Evolutionary conservation across 2,113 vertebrate species (phyloP).

Genomic region (Anolis sagrei): DNA sequence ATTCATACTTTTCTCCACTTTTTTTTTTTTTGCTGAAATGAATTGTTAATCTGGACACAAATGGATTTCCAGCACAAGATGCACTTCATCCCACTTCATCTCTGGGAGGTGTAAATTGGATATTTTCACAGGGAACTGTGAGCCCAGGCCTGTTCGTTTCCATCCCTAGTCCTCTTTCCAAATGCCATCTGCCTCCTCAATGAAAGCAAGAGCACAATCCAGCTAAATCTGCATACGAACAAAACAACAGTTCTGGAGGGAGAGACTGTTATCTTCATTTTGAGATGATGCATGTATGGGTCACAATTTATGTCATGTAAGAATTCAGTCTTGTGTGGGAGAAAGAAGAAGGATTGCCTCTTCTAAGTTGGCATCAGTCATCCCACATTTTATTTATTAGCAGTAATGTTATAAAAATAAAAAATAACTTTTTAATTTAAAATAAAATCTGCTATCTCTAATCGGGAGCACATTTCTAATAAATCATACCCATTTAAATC

Average conservation of each 20-base stretch:
- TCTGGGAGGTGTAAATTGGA: too few relatives aligned
- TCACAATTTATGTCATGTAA: background rate
- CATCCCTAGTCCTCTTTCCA: background rate
- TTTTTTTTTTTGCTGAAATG: too few relatives aligned
- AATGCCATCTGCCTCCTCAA: too few relatives aligned
- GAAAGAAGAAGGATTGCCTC: background rate
- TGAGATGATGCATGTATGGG: background rate
- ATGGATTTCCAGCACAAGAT: too few relatives aligned
- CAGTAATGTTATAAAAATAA: background rate
- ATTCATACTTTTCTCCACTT: too few relatives aligned
- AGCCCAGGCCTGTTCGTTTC: too few relatives aligned
- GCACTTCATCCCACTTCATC: too few relatives aligned
- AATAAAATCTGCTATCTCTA: background rate
- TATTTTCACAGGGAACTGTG: too few relatives aligned
- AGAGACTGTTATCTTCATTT: background rate
- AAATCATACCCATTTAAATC: background rate
- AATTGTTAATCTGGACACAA: too few relatives aligned
- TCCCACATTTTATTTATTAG: background rate
- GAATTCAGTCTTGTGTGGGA: background rate
- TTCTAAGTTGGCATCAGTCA: background rate
- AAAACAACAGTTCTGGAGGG: background rate
- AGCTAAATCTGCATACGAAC: background rate
- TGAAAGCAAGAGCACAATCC: background rate
- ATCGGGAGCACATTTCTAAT: background rate
- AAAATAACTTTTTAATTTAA: too few relatives aligned